Evolutionary conservation across 2,113 vertebrate genomes (phyloP), one percentile per base, ranked within the genome.

Genomic region (Takifugu flavidus): DNA sequence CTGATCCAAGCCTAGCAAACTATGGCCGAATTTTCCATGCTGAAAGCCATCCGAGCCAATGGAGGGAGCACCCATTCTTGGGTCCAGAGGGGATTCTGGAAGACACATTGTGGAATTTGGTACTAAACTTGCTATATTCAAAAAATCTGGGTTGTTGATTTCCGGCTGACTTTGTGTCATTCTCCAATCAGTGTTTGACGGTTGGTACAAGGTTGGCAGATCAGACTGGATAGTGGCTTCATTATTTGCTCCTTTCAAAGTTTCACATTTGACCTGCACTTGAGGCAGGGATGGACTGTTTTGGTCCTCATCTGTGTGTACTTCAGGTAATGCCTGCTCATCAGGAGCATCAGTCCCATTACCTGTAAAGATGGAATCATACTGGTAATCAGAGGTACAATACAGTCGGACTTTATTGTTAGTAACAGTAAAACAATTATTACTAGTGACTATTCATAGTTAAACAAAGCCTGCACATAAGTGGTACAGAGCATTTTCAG

Each of bases 181-280:
- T 0, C 59, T 55, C 82, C 83, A 83, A 28, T 25, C 70, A 0
- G 55, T 50, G 0, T 7, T 0, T 20, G 68, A 57, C 2, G 31
- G 27, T 6, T 78, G 67, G 0, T 53, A 80, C 15, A 25, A 13
- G 26, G 25, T 3, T 0, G 13, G 46, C 12, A 39, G 72, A 2
- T 58, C 66, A 0, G 62, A 10, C 0, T 4, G 53, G 15, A 45
- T 50, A 27, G 65, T 14, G 25, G 10, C 10, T 3, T 61, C 70
- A 13, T 55, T 39, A 6, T 2, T 3, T 25, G 44, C 55, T 13
- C 49, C 62, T n/a, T 69, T 78, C 14, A 13, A 27, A 0, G 72
- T 68, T 58, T 86, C 87, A 43, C 56, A 6, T 62, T 88, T 86
- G n/a, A 83, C 74, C 66, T 64, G 56, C n/a, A 74, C 62, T 25